Base-by-base conservation (phyloP, 2,797 vertebrate genomes). In the Chelon labrosus region DNA sequence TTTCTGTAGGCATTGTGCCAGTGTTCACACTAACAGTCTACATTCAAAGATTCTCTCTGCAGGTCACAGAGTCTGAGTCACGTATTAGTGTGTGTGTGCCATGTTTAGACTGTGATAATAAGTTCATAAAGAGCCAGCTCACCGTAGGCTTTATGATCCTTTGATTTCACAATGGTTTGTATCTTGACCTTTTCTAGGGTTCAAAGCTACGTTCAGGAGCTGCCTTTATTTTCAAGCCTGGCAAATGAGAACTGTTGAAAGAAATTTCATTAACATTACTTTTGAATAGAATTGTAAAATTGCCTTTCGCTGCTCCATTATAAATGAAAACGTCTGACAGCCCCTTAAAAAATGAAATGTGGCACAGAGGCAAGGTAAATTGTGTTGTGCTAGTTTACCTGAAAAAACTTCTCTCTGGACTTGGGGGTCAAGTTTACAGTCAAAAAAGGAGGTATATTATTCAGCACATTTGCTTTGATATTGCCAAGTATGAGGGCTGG, bases 381-480 rank as follows among this genome's bases (percentile, higher is more conserved):
- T 19, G 17, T 38, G 35, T 51, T 75, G 47, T 74, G 70, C 35
- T 75, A 31, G 86, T 86, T 86, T 81, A 39, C 58, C 70, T 75
- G 22, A 20, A 74, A 76, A 85, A 79, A 35, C 58, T 65, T 67
- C 13, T 42, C 39, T 57, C 31, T 52, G 16, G 75, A 66, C 42
- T 46, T 19, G 12, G 12, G 63, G 52, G 74, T 67, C 61, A 62
- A 51, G 51, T 69, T 85, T 57, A 46, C 51, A 73, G 74, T 77
- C 49, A 69, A 71, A 44, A 44, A 80, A 69, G 38, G 4, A 52
- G 41, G 55, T 27, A 51, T 35, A 85, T 82, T 82, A 80, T 85
- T 87, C 79, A 82, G 67, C 70, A 78, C 47, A 59, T 85, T 86
- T 70, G 50, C 70, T 88, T 86, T 78, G 59, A 89, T 85, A 81